These are phyloP conservation scores for Paramuricea clavata DNA, from an alignment of 92 coral and sea anemone species.

Conservation along the genomic window DNA sequence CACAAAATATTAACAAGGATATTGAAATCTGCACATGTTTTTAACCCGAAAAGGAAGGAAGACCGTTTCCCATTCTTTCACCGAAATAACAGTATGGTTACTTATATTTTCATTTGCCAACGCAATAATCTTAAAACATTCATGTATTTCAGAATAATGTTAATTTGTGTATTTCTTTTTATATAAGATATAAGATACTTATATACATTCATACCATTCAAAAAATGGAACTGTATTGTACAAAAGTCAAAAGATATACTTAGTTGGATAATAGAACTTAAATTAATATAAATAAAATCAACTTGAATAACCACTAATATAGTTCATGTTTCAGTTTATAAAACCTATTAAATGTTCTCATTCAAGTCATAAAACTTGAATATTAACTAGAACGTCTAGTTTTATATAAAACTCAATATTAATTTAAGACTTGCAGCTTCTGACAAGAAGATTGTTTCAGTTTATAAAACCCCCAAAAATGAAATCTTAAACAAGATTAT, in stretches of 20 bases:
- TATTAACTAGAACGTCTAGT: too few species aligned
- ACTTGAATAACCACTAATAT: conserved; percentile 6
- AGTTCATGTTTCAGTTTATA: conserved; percentile 9
- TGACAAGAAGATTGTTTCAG: neutral
- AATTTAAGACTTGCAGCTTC: neutral
- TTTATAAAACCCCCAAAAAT: neutral
- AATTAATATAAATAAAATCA: neutral
- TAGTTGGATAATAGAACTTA: neutral
- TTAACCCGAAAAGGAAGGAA: too few species aligned
- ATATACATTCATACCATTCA: neutral
- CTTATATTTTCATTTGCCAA: too few species aligned
- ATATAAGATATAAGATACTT: neutral
- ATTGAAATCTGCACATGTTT: too few species aligned
- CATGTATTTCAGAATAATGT: too few species aligned
- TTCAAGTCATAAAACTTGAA: neutral
- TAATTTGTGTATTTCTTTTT: too few species aligned
- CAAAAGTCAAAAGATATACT: neutral
- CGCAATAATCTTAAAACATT: too few species aligned
- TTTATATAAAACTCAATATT: neutral
- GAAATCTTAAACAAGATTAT: neutral
- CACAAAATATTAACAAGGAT: too few species aligned
- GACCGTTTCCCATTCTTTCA: too few species aligned
- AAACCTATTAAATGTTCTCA: neutral
- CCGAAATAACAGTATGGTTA: too few species aligned
- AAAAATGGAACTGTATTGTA: neutral